phyloP scores from a whole-genome alignment of 2,113 vertebrate genomes.

The Prochilodus magdalenae region DNA sequence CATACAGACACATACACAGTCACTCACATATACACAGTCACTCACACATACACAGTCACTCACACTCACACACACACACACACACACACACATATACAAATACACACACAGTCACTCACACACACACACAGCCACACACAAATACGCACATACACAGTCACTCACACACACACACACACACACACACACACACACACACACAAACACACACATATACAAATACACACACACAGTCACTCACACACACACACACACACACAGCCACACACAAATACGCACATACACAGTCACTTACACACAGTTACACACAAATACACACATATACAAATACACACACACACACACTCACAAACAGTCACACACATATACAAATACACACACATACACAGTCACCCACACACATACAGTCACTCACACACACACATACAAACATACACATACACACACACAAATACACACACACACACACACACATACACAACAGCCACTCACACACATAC shows the following conservation, averaged over 20 bases:
- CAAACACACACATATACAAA: conserved; percentile 26
- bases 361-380: conserved; percentile 22
- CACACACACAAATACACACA: conserved; percentile 28
- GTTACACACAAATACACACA: conserved; percentile 23
- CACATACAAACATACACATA: conserved; percentile 22
- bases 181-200: conserved; percentile 28
- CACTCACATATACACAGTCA: conserved; percentile 26
- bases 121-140: conserved; percentile 26
- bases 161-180: conserved; percentile 24
- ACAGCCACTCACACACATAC: too few species aligned
- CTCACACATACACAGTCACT: conserved; percentile 25
- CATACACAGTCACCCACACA: too few species aligned
- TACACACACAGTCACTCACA: too few species aligned
- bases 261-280: too few species aligned
- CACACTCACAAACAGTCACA: too few species aligned
- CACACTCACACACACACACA: conserved; percentile 25
- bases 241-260: conserved; percentile 28
- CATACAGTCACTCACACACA: too few species aligned
- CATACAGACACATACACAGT: conserved; percentile 27
- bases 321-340: conserved; percentile 23
- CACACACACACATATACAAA: conserved; percentile 25
- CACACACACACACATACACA: conserved; percentile 30
- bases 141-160: conserved; percentile 25
- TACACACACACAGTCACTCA: conserved; percentile 28
- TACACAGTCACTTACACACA: too few species aligned